Evolutionary conservation across 2,888 invertebrate species (phyloP).

Genomic region (Oxystoma pomonae): DNA sequence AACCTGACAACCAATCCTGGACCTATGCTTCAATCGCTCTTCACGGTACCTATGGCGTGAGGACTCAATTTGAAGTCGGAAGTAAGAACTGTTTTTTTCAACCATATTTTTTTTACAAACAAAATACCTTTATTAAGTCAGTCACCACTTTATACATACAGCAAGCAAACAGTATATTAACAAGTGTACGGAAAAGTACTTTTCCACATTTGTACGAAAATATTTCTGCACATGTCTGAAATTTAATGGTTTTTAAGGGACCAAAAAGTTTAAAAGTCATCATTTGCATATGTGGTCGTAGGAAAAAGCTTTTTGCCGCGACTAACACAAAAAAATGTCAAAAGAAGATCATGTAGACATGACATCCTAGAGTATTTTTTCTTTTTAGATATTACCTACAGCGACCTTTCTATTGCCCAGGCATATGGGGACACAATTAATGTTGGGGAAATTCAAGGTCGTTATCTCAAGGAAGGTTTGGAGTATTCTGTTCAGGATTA

Average conservation of each 20-base stretch:
- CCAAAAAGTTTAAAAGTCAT: too few relatives aligned
- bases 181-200: too few relatives aligned
- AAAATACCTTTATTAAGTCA: too few relatives aligned
- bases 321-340: neutral
- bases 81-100: slow-evolving; percentile 52
- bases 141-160: too few relatives aligned
- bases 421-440: slow-evolving; percentile 77
- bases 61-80: slow-evolving; percentile 63
- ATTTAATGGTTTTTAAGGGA: too few relatives aligned
- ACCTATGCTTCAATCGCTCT: slow-evolving; percentile 63
- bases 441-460: slow-evolving; percentile 65
- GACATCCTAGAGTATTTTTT: neutral
- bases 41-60: slow-evolving; percentile 65
- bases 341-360: neutral
- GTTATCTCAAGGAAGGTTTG: slow-evolving; percentile 58
- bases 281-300: too few relatives aligned
- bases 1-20: slow-evolving; percentile 50
- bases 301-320: too few relatives aligned
- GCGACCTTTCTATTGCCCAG: slow-evolving; percentile 62
- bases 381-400: slow-evolving; percentile 63
- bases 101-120: too few relatives aligned
- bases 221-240: too few relatives aligned
- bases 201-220: too few relatives aligned
- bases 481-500: slow-evolving; percentile 53
- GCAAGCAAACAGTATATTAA: too few relatives aligned